Evolutionary conservation across 1,140 invertebrate genomes (phyloP), one percentile per base, ranked within the genome.

Genomic region (Sitophilus oryzae): DNA sequence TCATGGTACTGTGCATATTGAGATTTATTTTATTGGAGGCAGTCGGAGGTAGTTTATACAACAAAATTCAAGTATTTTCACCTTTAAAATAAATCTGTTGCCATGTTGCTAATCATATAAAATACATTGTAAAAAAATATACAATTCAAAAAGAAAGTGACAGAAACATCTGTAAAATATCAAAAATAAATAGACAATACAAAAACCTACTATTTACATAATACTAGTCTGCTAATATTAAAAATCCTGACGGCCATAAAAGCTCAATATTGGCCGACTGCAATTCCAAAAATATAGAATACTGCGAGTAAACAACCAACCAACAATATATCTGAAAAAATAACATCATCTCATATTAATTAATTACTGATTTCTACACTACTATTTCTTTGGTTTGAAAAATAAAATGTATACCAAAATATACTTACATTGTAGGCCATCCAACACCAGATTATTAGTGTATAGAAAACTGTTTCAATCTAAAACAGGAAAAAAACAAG

Each of bases 241-340:
- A 88, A 56, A 84, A 48, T n/a, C 8, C 10, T 52, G 51, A 62
- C 37, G 60, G 60, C 56, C 82, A 85, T 11, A 89, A 69, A 36
- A 89, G 77, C 72, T 88, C 88, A 71, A 92, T 91, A 69, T 91
- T 89, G n/a, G 89, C 89, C 43, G 86, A 88, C 61, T 92, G 89
- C 67, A 87, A 75, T 54, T 84, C 74, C 61, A 84, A 77, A 62
- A 90, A 85, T 46, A 88, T 77, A 74, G 88, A 83, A 69, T 92
- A 93, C 64, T 89, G 85, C 0, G 89, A 65, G 19, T 61, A 82
- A 8, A 92, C 88, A 54, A 86, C 88, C 0, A 92, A 63, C 82
- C 88, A 89, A 65, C 88, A 91, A 66, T 93, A 92, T 19, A 89
- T 79, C 88, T 92, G 74, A 58, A 83, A 82, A 62, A 62, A 59